Conservation (phyloP, 1,140 invertebrate genomes). For the Caligus rogercresseyi region DNA sequence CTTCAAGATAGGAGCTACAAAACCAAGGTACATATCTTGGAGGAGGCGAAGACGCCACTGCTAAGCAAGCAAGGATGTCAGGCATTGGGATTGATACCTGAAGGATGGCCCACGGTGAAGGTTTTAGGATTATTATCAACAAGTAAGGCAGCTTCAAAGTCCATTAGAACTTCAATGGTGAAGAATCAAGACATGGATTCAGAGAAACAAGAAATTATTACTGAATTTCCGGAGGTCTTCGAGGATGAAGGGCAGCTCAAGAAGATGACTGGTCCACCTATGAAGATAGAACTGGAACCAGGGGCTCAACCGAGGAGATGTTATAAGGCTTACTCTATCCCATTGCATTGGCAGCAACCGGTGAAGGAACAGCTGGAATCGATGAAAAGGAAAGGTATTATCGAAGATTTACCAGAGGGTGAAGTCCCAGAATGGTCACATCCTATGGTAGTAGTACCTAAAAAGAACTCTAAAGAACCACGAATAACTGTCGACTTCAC, state of each 20-base stretch:
- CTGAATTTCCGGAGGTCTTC: background rate
- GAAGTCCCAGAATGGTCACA: slow-evolving; percentile 18
- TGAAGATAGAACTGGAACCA: too few relatives aligned
- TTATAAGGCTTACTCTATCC: slow-evolving; percentile 9
- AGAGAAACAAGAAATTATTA: background rate
- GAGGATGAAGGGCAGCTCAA: background rate
- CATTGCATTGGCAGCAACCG: background rate
- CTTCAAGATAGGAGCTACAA: background rate
- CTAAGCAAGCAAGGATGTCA: background rate
- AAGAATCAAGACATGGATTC: background rate
- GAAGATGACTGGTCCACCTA: background rate
- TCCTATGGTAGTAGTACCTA: slow-evolving; percentile 21
- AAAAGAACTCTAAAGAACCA: slow-evolving; percentile 17
- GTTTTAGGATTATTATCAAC: background rate
- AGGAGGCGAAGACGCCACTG: background rate
- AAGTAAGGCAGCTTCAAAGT: background rate
- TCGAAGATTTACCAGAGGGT: background rate
- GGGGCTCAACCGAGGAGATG: background rate
- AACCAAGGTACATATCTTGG: background rate
- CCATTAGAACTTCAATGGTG: background rate
- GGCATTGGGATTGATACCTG: background rate
- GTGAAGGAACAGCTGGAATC: slow-evolving; percentile 17
- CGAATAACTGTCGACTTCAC: slow-evolving; percentile 23
- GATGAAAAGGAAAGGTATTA: slow-evolving; percentile 10
- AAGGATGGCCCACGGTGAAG: background rate